Conservation (phyloP, 1,140 invertebrate genomes). For the Anastrepha obliqua region DNA sequence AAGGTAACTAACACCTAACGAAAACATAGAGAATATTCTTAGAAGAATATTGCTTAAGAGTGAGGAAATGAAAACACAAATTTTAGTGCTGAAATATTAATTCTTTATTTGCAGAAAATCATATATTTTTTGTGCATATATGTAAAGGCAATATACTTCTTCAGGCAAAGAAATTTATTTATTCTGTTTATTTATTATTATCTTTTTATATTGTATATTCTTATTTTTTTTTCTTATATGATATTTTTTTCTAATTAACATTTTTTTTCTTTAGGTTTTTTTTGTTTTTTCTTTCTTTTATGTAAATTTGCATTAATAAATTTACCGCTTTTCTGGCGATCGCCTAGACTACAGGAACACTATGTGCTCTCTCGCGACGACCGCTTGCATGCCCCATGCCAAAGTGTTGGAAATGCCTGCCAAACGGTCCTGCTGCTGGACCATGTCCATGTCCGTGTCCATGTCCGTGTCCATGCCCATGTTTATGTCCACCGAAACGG, state of each 20-base stretch:
- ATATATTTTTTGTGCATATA: not conserved
- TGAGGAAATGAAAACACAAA: not conserved
- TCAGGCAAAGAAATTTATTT: not conserved
- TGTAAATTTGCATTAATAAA: not conserved
- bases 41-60: too few relatives aligned
- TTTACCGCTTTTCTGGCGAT: not conserved
- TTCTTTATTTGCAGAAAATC: not conserved
- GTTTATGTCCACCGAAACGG: not conserved
- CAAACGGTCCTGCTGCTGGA: not conserved
- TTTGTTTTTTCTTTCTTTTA: not conserved
- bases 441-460: not conserved
- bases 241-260: not conserved
- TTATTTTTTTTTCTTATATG: not conserved
- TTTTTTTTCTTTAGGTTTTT: not conserved
- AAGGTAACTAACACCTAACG: too few relatives aligned
- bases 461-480: not conserved
- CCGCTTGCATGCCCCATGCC: slow-evolving; percentile 3
- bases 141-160: too few relatives aligned
- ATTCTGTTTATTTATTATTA: not conserved
- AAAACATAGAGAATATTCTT: too few relatives aligned
- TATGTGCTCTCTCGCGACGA: not conserved
- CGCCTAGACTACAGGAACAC: not conserved
- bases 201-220: not conserved
- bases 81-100: not conserved
- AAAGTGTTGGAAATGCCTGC: not conserved